Conservation (phyloP, 1,140 invertebrate species). For the Aphelenchoides fujianensis region DNA sequence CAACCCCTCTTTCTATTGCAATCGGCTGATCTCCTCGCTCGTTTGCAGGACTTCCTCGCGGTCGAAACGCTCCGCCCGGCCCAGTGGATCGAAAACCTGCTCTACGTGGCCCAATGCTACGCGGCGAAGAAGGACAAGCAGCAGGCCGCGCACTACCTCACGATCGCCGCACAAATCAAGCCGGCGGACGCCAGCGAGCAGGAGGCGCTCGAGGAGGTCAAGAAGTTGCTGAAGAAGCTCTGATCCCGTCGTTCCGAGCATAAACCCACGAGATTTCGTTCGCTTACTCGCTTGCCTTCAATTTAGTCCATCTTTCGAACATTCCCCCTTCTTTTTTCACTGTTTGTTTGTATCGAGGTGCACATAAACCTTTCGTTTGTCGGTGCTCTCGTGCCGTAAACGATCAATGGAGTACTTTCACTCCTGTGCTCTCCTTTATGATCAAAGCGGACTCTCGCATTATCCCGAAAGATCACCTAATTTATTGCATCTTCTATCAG, state of each 20-base stretch:
- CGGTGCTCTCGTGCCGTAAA: too few species aligned
- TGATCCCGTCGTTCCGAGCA: too few species aligned
- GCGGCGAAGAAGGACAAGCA: constrained; percentile 48
- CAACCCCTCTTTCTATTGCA: not conserved
- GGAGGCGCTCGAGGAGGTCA: constrained; percentile 41
- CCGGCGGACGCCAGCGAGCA: constrained; percentile 29
- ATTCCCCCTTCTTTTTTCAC: too few species aligned
- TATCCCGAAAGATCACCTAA: too few species aligned
- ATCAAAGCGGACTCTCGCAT: too few species aligned
- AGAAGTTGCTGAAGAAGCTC: constrained; percentile 41
- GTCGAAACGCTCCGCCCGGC: constrained; percentile 22
- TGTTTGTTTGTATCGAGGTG: too few species aligned
- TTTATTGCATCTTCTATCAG: not conserved
- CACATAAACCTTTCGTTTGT: too few species aligned
- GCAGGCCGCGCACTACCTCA: constrained; percentile 30
- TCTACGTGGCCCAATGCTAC: constrained; percentile 63
- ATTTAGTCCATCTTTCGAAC: too few species aligned
- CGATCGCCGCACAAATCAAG: constrained; percentile 19
- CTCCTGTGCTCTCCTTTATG: too few species aligned
- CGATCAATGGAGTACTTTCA: too few species aligned
- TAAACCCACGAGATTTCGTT: too few species aligned
- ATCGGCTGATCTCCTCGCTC: not conserved
- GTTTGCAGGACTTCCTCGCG: constrained; percentile 23
- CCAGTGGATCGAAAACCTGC: constrained; percentile 63
- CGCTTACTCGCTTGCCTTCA: too few species aligned